Evolutionary conservation across 1,140 invertebrate genomes (phyloP), one percentile per base, ranked within the genome.

Genomic region (Bombus waltoni): DNA sequence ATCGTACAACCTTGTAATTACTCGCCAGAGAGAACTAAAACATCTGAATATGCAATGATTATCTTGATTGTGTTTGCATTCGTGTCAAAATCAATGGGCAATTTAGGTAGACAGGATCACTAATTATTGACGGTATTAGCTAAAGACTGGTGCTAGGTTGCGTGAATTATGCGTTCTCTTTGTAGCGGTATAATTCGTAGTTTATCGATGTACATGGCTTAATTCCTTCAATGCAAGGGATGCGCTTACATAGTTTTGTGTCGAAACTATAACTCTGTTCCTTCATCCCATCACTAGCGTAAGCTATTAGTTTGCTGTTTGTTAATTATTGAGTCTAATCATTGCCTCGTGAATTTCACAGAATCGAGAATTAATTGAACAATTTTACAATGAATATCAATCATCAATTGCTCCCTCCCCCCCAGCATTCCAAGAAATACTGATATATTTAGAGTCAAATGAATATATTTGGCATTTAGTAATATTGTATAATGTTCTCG

Each of bases 91-190:
- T 28, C 13, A 38, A 15, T 3, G 22, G 4, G 13, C 28, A 76
- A 76, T 76, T 76, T 59, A 35, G 28, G 22, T 2, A 38, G 22
- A 53, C 53, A 75, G n/a, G 9, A 35, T 22, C 15, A 5, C 28
- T 11, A 77, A 77, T 77, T 62, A 38, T 25, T 11, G 47, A 15
- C 1, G 53, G 76, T 85, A 88, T 89, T 89, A 88, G 87, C 78
- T 85, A 74, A 78, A 42, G 75, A 53, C 38, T 59, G 78, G 81
- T 38, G 77, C 79, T 72, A 86, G 72, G 44, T 66, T 59, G 6
- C 68, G 22, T 65, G 62, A 89, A 89, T 89, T 82, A 75, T 79
- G 66, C 77, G 62, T 75, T 87, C 72, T 71, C 86, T 87, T 87
- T 85, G 78, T 57, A 57, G n/a, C 72, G 75, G 71, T 72, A 62